Evolutionary conservation across 2,113 vertebrate species (phyloP).

Genomic region (Halcyon malimbica): DNA sequence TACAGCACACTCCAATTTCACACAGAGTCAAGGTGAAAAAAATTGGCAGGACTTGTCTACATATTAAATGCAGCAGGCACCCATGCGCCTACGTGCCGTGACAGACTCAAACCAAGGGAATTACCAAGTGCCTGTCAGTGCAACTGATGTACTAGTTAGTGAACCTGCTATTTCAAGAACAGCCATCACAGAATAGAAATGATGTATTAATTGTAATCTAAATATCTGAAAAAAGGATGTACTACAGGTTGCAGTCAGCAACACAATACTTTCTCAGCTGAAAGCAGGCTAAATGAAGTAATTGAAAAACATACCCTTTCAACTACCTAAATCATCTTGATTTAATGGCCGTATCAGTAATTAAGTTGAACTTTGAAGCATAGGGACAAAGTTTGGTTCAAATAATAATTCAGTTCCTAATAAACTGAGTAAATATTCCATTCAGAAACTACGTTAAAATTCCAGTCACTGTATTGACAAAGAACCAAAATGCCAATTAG

Average conservation of each 20-base stretch:
- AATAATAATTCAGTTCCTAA: neutral
- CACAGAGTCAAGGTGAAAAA: neutral
- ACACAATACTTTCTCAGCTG: neutral
- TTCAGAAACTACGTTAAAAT: neutral
- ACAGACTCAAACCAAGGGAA: neutral
- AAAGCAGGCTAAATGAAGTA: neutral
- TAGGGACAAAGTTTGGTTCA: neutral
- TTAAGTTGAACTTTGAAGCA: neutral
- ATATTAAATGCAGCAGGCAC: fast-evolving
- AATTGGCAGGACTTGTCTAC: fast-evolving
- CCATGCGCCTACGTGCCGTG: neutral
- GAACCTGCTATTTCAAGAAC: neutral
- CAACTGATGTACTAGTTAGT: neutral
- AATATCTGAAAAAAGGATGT: neutral
- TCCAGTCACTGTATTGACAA: neutral
- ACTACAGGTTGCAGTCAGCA: neutral
- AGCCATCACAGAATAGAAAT: neutral
- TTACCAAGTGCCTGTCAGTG: neutral
- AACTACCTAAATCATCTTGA: neutral
- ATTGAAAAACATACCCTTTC: neutral
- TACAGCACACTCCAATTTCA: neutral
- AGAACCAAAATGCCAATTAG: neutral
- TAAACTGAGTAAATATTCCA: neutral
- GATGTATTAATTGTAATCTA: neutral
- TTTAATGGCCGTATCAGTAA: neutral